phyloP scores from a whole-genome alignment of 2,888 invertebrate species.

The Venusia cambrica region DNA sequence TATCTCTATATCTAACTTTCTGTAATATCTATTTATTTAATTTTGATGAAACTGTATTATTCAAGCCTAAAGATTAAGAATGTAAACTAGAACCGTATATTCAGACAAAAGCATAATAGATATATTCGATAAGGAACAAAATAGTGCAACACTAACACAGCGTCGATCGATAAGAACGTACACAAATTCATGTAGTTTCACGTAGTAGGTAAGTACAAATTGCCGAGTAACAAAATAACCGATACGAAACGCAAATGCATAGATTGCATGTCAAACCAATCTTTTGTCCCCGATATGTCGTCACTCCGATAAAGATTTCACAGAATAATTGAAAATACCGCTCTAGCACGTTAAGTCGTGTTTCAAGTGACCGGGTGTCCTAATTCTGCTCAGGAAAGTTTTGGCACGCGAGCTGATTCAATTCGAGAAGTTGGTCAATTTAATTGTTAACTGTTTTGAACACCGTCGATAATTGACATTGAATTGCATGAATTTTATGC shows the following conservation, averaged over 20 bases:
- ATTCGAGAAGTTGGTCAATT: slow-evolving; percentile 30
- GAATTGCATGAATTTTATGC: slow-evolving; percentile 9
- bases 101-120: too few relatives aligned
- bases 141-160: too few relatives aligned
- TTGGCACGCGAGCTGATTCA: slow-evolving; percentile 34
- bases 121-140: too few relatives aligned
- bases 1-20: too few relatives aligned
- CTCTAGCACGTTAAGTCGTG: slow-evolving; percentile 30
- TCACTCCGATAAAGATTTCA: slow-evolving; percentile 23
- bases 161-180: too few relatives aligned
- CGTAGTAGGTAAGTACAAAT: too few relatives aligned
- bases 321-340: slow-evolving; percentile 19
- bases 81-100: too few relatives aligned
- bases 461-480: slow-evolving; percentile 22
- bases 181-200: too few relatives aligned
- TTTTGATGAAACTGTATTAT: too few relatives aligned
- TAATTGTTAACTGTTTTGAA: slow-evolving; percentile 22
- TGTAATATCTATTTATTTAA: too few relatives aligned
- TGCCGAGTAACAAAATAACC: too few relatives aligned
- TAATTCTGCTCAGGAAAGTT: slow-evolving; percentile 36
- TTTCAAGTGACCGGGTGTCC: slow-evolving; percentile 36
- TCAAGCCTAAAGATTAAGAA: too few relatives aligned
- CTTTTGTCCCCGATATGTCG: slow-evolving; percentile 13
- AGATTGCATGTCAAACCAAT: slow-evolving; percentile 16
- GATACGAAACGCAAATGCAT: slow-evolving; percentile 1